Evolutionary conservation across 2,797 vertebrate genomes (phyloP).

Genomic region (Onychomys leucogaster): DNA sequence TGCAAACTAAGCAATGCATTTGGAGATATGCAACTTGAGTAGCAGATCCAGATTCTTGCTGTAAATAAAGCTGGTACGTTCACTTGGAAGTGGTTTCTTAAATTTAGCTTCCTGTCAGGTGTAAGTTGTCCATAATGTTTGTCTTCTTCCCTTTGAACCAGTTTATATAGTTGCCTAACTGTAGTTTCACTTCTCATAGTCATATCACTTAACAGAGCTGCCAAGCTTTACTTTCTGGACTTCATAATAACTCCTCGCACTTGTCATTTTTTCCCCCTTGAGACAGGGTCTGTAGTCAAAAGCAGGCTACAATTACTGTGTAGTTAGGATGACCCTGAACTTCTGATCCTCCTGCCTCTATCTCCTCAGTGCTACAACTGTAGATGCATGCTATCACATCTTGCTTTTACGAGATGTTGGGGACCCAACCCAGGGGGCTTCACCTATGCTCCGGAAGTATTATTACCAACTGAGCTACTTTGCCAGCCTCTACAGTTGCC

Average conservation of each 20-base stretch:
- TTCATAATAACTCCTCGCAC: constrained; percentile 40
- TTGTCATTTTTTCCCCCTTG: not conserved
- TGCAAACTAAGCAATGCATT: not conserved
- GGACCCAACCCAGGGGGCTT: not conserved
- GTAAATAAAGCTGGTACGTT: constrained; percentile 27
- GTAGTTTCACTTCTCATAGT: not conserved
- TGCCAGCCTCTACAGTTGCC: not conserved
- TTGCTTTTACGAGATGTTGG: not conserved
- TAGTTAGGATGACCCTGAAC: not conserved
- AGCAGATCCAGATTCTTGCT: not conserved
- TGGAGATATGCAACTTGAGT: not conserved
- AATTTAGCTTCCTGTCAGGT: constrained; percentile 29
- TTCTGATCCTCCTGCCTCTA: not conserved
- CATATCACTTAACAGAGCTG: not conserved
- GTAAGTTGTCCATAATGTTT: constrained; percentile 9
- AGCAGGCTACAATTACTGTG: not conserved
- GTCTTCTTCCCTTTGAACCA: constrained; percentile 13
- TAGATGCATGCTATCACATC: not conserved
- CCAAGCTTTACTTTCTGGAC: constrained; percentile 12
- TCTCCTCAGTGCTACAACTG: not conserved
- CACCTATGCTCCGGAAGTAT: not conserved
- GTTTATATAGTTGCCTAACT: not conserved
- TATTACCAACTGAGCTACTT: not conserved
- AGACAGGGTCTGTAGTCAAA: not conserved
- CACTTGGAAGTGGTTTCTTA: constrained; percentile 35